Percentiles rank a stretch among this genome's conserved stretches.
phyloP scores from a whole-genome alignment of 2,888 invertebrate species.

The Lycocerus yunnanus region DNA sequence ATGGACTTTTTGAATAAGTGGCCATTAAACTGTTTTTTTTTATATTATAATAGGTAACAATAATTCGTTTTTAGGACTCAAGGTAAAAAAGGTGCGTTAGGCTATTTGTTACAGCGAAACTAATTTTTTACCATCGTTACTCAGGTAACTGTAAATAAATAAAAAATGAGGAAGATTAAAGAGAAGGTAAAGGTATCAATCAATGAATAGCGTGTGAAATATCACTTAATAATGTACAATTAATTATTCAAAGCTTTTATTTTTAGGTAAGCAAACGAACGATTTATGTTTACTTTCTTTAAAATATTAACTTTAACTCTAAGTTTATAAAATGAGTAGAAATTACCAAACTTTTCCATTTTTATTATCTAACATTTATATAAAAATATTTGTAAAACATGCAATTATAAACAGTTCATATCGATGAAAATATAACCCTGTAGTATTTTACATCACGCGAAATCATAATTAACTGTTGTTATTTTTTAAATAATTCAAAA shows the following conservation, averaged over 20 bases:
- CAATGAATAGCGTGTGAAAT: background rate
- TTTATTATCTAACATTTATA: background rate
- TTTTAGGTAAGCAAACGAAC: background rate
- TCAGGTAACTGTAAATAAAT: background rate
- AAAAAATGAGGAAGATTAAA: background rate
- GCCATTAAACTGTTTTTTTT: background rate
- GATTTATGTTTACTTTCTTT: background rate
- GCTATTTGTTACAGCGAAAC: background rate
- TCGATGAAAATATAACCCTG: background rate
- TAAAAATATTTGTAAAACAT: background rate
- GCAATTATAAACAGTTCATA: background rate
- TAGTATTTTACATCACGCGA: background rate
- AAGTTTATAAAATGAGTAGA: background rate
- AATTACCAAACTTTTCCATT: background rate
- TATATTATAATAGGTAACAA: background rate
- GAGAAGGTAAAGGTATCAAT: background rate
- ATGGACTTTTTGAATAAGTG: background rate
- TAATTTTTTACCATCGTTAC: background rate
- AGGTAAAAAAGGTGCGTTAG: background rate
- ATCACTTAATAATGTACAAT: background rate
- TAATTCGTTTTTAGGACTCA: background rate
- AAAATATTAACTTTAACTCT: background rate
- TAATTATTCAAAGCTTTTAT: background rate
- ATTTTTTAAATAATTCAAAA: background rate
- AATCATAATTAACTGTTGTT: background rate